A percentile compares a stretch with the other conserved stretches of the same genome.
Conservation (phyloP, 2,797 vertebrate genomes). For the Amazona finschi region DNA sequence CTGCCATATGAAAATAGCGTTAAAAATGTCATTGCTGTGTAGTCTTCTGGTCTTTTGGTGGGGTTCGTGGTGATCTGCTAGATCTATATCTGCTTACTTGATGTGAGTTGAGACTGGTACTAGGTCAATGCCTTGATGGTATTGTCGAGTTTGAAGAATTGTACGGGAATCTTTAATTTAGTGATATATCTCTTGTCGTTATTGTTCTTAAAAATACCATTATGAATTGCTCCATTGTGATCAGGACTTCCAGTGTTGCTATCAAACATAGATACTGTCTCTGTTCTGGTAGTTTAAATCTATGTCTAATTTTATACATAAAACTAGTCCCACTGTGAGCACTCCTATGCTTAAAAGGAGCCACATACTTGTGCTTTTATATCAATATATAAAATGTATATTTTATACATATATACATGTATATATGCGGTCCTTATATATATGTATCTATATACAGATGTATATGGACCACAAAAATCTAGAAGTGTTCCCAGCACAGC, state of each 20-base stretch:
- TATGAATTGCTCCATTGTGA: background rate
- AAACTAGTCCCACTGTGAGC: background rate
- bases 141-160: background rate
- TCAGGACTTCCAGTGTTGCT: background rate
- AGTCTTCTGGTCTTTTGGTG: fast-evolving
- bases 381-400: background rate
- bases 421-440: background rate
- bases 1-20: fast-evolving
- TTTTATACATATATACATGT: background rate
- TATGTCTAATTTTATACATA: background rate
- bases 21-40: fast-evolving
- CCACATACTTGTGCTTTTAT: background rate
- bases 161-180: background rate
- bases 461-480: background rate
- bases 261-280: background rate
- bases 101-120: fast-evolving
- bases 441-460: fast-evolving
- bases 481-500: background rate
- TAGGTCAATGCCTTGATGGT: background rate
- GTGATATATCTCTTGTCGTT: fast-evolving
- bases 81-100: background rate
- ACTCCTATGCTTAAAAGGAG: background rate
- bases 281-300: background rate
- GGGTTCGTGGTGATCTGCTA: background rate
- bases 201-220: background rate